Evolutionary conservation across 2,113 vertebrate genomes (phyloP).

Genomic region (Ahaetulla prasina): DNA sequence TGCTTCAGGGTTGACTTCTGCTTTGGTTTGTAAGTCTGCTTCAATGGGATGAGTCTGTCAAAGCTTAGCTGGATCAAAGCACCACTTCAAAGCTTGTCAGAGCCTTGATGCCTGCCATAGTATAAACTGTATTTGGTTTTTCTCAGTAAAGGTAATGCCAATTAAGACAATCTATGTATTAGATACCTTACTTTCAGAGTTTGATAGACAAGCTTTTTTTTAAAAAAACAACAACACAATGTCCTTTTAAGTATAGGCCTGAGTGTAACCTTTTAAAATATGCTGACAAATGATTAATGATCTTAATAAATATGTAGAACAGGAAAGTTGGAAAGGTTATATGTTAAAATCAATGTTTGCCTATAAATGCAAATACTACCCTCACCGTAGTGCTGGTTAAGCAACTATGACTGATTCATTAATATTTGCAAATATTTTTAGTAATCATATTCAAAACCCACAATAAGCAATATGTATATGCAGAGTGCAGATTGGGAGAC

Average conservation of each 20-base stretch:
- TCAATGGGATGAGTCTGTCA: background rate
- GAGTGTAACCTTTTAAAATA: constrained; percentile 39
- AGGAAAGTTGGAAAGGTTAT: constrained; percentile 48
- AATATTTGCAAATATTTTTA: constrained; percentile 59
- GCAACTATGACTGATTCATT: constrained; percentile 20
- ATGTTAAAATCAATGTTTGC: constrained; percentile 41
- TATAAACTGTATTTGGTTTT: background rate
- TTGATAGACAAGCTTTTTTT: constrained; percentile 10
- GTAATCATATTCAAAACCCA: constrained; percentile 34
- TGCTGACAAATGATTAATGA: constrained; percentile 45
- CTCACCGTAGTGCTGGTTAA: constrained; percentile 28
- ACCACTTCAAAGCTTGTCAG: background rate
- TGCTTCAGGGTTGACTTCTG: background rate
- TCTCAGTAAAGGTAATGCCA: background rate
- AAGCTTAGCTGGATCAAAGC: background rate
- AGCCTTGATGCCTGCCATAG: background rate
- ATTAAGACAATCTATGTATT: constrained; percentile 1
- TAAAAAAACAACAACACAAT: background rate
- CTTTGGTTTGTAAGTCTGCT: background rate
- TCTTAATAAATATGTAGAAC: constrained; percentile 55
- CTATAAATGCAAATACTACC: constrained; percentile 40
- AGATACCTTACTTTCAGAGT: constrained; percentile 27
- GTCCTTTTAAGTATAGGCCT: constrained; percentile 34
- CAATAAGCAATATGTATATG: constrained; percentile 31
- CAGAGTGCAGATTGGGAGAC: background rate